phyloP scores from a whole-genome alignment of 2,113 vertebrate species.

The Antechinus stuartii region DNA sequence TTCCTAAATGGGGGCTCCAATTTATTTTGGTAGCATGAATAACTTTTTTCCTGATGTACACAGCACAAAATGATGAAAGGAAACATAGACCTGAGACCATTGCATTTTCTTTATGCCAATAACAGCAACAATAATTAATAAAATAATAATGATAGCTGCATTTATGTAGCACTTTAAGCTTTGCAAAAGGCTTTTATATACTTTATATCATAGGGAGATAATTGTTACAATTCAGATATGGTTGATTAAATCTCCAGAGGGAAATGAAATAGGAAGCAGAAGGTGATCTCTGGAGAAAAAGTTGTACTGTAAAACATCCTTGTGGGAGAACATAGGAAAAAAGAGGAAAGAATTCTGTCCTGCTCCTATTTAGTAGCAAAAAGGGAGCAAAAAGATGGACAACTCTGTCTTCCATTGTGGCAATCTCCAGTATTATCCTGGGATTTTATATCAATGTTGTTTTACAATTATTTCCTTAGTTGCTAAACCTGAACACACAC shows the following conservation, averaged over 20 bases:
- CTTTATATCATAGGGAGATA: slow-evolving; percentile 11
- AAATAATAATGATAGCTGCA: neutral
- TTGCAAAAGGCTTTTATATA: slow-evolving; percentile 7
- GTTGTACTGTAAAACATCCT: neutral
- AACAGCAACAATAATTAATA: neutral
- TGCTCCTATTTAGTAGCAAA: neutral
- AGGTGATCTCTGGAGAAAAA: neutral
- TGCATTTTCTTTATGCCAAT: neutral
- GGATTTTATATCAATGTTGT: neutral
- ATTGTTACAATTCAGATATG: neutral
- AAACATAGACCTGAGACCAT: neutral
- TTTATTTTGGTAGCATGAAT: neutral
- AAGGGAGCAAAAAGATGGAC: neutral
- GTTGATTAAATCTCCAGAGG: neutral
- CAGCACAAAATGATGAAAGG: neutral
- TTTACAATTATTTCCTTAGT: neutral
- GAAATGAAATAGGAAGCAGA: neutral
- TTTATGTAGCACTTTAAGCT: neutral
- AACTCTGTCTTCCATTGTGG: neutral
- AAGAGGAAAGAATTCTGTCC: neutral
- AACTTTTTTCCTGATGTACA: neutral
- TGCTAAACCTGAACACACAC: neutral
- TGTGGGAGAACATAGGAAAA: neutral
- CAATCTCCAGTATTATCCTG: neutral
- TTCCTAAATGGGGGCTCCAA: neutral